Evolutionary conservation across 2,888 invertebrate genomes (phyloP).

Genomic region (Agrilus biguttatus): DNA sequence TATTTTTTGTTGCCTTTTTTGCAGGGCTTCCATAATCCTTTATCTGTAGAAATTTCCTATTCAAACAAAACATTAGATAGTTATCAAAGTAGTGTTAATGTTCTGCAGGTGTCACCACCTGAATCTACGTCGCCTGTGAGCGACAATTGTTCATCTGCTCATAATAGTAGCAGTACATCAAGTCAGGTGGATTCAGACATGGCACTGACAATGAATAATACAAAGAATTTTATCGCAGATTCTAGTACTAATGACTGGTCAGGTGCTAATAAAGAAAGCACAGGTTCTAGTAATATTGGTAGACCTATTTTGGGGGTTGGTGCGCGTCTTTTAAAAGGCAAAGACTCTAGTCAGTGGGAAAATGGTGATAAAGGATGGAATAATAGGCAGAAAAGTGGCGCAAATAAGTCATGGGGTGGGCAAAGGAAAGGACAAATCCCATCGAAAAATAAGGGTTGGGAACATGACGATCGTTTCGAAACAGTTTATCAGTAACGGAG

Average conservation of each 20-base stretch:
- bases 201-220: slow-evolving; percentile 2
- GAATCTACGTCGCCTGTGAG: slow-evolving; percentile 11
- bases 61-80: slow-evolving; percentile 21
- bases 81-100: slow-evolving; percentile 25
- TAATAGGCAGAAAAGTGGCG: slow-evolving; percentile 10
- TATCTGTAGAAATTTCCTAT: slow-evolving; percentile 24
- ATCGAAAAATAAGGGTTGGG: slow-evolving; percentile 21
- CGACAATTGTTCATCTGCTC: slow-evolving; percentile 5
- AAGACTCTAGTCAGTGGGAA: slow-evolving; percentile 11
- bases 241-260: slow-evolving; percentile 2
- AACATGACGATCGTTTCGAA: slow-evolving; percentile 29
- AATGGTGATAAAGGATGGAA: slow-evolving; percentile 11
- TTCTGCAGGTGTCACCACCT: slow-evolving; percentile 21
- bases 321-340: slow-evolving; percentile 19
- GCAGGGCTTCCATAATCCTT: slow-evolving; percentile 17
- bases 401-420: slow-evolving; percentile 12
- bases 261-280: slow-evolving; percentile 2
- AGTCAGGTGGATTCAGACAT: not conserved
- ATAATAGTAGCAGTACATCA: slow-evolving; percentile 1
- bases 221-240: slow-evolving; percentile 4
- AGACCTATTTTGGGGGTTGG: slow-evolving; percentile 27
- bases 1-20: slow-evolving; percentile 8
- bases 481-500: slow-evolving; percentile 23
- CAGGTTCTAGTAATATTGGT: slow-evolving; percentile 12
- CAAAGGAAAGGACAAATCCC: slow-evolving; percentile 8